Evolutionary conservation across 2,113 vertebrate genomes (phyloP).

Genomic region (Hemichromis elongatus): DNA sequence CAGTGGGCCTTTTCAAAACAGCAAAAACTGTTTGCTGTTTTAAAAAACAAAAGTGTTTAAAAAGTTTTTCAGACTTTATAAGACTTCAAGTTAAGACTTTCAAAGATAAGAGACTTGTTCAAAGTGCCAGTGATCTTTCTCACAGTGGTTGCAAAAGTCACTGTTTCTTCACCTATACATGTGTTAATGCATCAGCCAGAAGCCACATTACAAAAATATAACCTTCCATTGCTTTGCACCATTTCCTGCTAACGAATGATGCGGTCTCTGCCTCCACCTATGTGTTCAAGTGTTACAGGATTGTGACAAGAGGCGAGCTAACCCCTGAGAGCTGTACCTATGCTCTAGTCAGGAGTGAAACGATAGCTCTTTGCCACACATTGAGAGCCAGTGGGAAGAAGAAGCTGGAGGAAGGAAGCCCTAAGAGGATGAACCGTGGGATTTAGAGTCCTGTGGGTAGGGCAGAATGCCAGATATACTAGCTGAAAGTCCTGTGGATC

Average conservation of each 20-base stretch:
- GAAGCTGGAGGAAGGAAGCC: conserved; percentile 44
- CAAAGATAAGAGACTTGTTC: background rate
- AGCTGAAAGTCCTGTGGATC: conserved; percentile 67
- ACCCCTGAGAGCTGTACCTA: conserved; percentile 48
- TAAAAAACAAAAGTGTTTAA: background rate
- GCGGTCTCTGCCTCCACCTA: conserved; percentile 15
- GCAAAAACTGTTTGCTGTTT: no score
- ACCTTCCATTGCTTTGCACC: conserved; percentile 18
- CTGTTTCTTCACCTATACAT: background rate
- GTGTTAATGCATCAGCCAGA: background rate
- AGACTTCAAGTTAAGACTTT: background rate
- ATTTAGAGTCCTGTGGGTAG: conserved; percentile 65
- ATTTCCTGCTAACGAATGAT: conserved; percentile 34
- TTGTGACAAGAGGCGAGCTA: conserved; percentile 30
- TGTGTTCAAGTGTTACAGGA: conserved; percentile 48
- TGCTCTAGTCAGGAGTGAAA: conserved; percentile 53
- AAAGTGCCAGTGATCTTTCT: background rate
- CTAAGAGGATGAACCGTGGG: conserved; percentile 66
- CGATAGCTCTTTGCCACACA: conserved; percentile 61
- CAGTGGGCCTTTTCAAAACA: background rate
- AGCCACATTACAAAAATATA: background rate
- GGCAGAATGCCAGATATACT: conserved; percentile 59
- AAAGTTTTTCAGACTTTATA: background rate
- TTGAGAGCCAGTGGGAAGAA: conserved; percentile 49
- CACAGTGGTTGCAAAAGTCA: background rate